phyloP scores from a whole-genome alignment of 2,888 invertebrate genomes.

The Cerastoderma edule region DNA sequence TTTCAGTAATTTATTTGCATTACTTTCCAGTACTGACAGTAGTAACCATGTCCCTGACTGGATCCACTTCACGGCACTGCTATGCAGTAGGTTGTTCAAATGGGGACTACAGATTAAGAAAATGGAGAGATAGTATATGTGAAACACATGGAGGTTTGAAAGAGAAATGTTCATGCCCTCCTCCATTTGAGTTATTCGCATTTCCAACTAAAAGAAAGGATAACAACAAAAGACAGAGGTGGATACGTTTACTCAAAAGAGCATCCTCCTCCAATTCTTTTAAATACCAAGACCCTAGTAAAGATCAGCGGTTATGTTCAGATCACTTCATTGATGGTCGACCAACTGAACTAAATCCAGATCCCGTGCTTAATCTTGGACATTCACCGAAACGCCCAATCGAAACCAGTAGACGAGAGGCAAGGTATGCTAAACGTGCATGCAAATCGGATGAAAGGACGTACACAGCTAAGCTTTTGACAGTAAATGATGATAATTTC shows the following conservation, averaged over 20 bases:
- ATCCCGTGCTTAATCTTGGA: slow-evolving; percentile 6
- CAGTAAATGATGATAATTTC: no score
- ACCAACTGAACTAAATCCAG: slow-evolving; percentile 11
- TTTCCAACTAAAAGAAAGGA: slow-evolving; percentile 25
- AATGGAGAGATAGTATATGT: slow-evolving; percentile 20
- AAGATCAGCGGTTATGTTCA: slow-evolving; percentile 19
- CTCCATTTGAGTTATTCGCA: slow-evolving; percentile 23
- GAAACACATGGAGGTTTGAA: neutral
- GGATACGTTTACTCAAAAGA: slow-evolving; percentile 4
- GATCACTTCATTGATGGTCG: slow-evolving; percentile 24
- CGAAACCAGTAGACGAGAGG: neutral
- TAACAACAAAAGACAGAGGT: slow-evolving; percentile 17
- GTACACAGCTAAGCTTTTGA: no score
- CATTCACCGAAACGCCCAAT: neutral
- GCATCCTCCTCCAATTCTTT: neutral
- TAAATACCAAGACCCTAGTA: slow-evolving; percentile 5
- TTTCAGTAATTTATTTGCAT: no score
- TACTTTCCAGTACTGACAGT: no score
- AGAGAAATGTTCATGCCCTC: slow-evolving; percentile 10
- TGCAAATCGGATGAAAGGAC: neutral
- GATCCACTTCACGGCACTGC: no score
- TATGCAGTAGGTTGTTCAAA: neutral
- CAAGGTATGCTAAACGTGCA: neutral
- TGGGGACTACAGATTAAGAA: neutral
- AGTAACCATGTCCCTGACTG: no score